These are phyloP conservation scores for Bolinopsis microptera DNA, from an alignment of 37 sponge, comb jelly and placozoan genomes.

Conservation along the genomic window DNA sequence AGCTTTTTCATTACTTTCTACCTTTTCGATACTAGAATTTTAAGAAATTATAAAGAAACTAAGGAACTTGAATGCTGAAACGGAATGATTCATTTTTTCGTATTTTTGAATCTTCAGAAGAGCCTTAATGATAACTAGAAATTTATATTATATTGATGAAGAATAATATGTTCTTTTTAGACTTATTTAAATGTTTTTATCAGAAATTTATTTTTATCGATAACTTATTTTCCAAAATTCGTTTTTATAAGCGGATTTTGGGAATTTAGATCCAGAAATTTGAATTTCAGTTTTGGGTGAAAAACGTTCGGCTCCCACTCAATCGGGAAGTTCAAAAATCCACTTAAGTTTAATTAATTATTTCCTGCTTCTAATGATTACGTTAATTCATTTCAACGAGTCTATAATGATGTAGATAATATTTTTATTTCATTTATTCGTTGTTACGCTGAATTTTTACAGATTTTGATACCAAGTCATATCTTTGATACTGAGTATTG, in stretches of 20 bases:
- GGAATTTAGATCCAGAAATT: background rate
- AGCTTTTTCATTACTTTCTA: no score
- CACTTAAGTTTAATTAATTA: background rate
- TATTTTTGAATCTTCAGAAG: background rate
- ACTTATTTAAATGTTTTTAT: constrained; percentile 67
- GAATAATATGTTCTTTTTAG: constrained; percentile 29
- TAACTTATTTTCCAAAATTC: background rate
- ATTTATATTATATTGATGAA: constrained; percentile 12
- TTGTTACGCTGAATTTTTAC: background rate
- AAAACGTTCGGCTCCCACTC: background rate
- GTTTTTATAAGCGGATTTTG: background rate
- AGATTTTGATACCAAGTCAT: background rate
- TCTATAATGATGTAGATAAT: background rate
- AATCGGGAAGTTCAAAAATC: background rate
- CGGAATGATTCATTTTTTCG: no score
- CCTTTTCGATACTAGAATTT: no score
- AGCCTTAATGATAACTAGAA: background rate
- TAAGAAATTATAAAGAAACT: no score
- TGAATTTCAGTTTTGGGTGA: background rate
- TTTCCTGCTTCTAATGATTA: background rate
- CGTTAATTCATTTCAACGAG: background rate
- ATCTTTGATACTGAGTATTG: background rate
- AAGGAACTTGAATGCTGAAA: no score
- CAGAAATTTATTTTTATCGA: constrained; percentile 61
- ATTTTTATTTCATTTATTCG: background rate